Percentiles rank a stretch among this genome's conserved stretches.
These are phyloP conservation scores for Tribolium castaneum DNA, from an alignment of 1,140 invertebrate species.

Conservation along the genomic window DNA sequence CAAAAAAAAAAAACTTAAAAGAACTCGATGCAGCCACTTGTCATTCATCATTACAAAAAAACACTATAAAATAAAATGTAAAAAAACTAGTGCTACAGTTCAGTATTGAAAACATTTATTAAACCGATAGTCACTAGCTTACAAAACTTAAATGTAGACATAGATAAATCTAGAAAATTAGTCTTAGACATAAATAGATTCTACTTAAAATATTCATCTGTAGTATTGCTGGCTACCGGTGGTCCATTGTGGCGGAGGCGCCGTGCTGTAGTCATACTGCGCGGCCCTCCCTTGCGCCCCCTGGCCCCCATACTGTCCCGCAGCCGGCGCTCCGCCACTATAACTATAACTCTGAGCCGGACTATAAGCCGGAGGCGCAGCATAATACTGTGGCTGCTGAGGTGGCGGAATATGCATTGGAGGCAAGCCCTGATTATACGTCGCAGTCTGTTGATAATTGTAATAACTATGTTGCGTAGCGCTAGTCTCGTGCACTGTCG, in stretches of 20 bases:
- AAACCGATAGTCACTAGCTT: background rate
- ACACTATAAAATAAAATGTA: too few relatives aligned
- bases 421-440: conserved; percentile 58
- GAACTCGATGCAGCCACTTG: too few relatives aligned
- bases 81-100: too few relatives aligned
- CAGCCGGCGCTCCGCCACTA: conserved; percentile 44
- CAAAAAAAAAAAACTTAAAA: too few relatives aligned
- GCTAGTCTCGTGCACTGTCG: conserved; percentile 54
- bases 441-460: conserved; percentile 57
- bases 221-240: conserved; percentile 62
- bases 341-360: conserved; percentile 55
- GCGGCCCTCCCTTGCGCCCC: conserved; percentile 50
- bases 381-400: conserved; percentile 60
- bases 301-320: conserved; percentile 54
- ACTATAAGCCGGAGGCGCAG: conserved; percentile 57
- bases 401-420: conserved; percentile 62
- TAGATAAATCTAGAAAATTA: conserved; percentile 11
- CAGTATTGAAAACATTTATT: background rate
- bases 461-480: conserved; percentile 58
- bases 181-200: conserved; percentile 1
- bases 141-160: background rate
- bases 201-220: conserved; percentile 49
- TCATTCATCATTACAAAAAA: too few relatives aligned
- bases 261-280: conserved; percentile 61
- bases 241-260: conserved; percentile 60